phyloP scores from a whole-genome alignment of 2,888 invertebrate genomes.

The Leptopilina syphax region DNA sequence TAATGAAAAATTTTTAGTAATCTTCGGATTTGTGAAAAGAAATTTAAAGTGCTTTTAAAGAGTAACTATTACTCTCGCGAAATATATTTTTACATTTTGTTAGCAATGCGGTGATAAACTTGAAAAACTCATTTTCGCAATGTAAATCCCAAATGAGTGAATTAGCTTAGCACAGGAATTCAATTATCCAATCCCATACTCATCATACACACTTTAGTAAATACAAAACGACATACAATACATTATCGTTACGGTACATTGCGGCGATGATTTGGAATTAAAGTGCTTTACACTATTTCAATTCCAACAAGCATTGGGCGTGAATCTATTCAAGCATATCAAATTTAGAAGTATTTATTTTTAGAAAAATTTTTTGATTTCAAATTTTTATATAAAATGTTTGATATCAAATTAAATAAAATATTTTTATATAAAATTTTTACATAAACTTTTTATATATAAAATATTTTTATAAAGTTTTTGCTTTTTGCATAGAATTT shows the following conservation, averaged over 20 bases:
- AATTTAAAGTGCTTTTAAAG: too few species aligned
- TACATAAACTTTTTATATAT: too few species aligned
- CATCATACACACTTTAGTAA: slow-evolving; percentile 36
- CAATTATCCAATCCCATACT: slow-evolving; percentile 32
- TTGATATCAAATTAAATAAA: too few species aligned
- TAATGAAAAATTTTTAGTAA: too few species aligned
- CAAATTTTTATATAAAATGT: too few species aligned
- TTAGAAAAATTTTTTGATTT: background rate
- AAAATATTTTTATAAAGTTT: too few species aligned
- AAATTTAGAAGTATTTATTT: background rate
- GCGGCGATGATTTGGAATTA: slow-evolving; percentile 32
- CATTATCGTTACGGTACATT: slow-evolving; percentile 37
- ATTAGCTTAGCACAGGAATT: background rate
- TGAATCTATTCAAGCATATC: background rate
- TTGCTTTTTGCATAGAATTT: too few species aligned
- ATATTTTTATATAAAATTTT: too few species aligned
- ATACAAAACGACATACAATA: slow-evolving; percentile 33
- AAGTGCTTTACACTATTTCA: background rate
- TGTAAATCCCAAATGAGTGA: background rate
- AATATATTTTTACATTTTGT: too few species aligned
- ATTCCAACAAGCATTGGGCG: background rate
- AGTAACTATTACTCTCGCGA: too few species aligned
- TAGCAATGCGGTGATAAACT: background rate
- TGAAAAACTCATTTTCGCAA: slow-evolving; percentile 12
- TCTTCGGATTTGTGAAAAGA: too few species aligned